Percentiles rank a stretch among this genome's conserved stretches.
Evolutionary conservation across 2,888 invertebrate species (phyloP).

Genomic region (Drosophila mayaguana): DNA sequence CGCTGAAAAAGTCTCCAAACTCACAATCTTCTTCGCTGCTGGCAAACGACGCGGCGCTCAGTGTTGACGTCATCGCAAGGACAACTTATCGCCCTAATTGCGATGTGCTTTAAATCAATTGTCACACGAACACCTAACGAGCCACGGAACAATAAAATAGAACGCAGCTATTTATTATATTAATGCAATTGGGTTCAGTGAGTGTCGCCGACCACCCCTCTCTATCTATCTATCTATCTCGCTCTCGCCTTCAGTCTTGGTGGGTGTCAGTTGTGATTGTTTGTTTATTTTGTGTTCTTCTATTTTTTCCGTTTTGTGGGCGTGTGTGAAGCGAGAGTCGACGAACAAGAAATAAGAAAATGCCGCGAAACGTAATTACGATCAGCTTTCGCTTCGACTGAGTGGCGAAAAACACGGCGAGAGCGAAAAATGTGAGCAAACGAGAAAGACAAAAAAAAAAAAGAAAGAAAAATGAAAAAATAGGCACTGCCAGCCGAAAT

Average conservation of each 20-base stretch:
- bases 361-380: slow-evolving; percentile 57
- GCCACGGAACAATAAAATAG: slow-evolving; percentile 21
- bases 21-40: slow-evolving; percentile 76
- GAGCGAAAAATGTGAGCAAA: slow-evolving; percentile 22
- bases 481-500: background rate
- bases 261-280: slow-evolving; percentile 22
- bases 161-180: slow-evolving; percentile 39
- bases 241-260: background rate
- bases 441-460: background rate
- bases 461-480: background rate
- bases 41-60: slow-evolving; percentile 48
- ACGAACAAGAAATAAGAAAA: slow-evolving; percentile 35
- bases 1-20: slow-evolving; percentile 31
- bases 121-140: slow-evolving; percentile 17
- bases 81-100: slow-evolving; percentile 40
- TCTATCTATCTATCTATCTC: background rate
- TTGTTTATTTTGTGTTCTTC: slow-evolving; percentile 16
- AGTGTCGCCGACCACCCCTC: slow-evolving; percentile 25
- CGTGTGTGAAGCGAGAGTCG: slow-evolving; percentile 22
- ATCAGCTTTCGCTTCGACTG: slow-evolving; percentile 56
- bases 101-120: slow-evolving; percentile 44
- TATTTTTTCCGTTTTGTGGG: slow-evolving; percentile 25
- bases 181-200: slow-evolving; percentile 25
- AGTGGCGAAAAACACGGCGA: slow-evolving; percentile 37
- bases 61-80: slow-evolving; percentile 71